phyloP scores from a whole-genome alignment of 2,113 vertebrate species.

The Scolopax mira region DNA sequence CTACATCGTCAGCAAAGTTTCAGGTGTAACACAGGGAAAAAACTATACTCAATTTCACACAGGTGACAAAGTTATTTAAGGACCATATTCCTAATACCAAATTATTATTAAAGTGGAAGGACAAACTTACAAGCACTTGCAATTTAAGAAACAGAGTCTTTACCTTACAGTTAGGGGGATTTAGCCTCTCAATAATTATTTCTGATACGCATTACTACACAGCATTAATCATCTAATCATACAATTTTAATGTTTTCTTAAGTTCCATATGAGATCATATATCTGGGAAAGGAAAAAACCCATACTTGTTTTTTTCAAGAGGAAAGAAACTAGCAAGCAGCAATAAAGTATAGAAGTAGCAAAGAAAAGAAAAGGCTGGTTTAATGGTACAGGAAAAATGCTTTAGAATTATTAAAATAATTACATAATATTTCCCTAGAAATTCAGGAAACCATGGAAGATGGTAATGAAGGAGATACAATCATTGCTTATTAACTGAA shows the following conservation, averaged over 20 bases:
- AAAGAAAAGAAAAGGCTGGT: fast-evolving
- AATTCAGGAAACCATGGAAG: background rate
- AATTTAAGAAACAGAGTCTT: background rate
- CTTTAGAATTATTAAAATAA: fast-evolving
- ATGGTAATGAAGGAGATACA: background rate
- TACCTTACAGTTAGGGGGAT: background rate
- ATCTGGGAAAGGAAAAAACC: background rate
- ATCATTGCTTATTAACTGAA: background rate
- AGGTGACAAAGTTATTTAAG: background rate
- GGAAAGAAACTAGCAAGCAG: background rate
- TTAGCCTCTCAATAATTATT: background rate
- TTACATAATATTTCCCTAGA: background rate
- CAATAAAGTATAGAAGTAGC: background rate
- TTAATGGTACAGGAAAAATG: background rate
- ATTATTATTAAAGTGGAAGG: background rate
- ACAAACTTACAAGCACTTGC: background rate
- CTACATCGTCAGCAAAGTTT: background rate
- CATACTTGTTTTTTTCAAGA: background rate
- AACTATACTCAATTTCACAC: background rate
- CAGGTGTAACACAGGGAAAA: background rate
- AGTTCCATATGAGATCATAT: background rate
- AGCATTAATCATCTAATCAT: background rate
- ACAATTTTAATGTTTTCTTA: background rate
- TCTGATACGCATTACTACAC: background rate
- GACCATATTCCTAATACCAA: background rate